Percentiles rank a stretch among this genome's conserved stretches.
Conservation (phyloP, 2,888 invertebrate genomes). For the Acanthacorydalis orientalis region DNA sequence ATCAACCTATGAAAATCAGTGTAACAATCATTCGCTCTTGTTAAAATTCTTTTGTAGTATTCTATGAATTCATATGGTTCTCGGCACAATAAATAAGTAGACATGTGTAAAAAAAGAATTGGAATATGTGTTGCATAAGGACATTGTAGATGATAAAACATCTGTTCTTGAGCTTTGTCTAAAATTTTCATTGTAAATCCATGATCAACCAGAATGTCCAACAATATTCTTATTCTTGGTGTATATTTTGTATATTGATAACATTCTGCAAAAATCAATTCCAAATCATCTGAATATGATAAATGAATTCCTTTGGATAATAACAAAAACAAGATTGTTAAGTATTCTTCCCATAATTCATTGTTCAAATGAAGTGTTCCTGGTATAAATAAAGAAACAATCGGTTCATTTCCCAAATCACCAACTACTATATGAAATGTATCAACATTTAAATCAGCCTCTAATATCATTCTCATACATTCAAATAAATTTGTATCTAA, state of each 20-base stretch:
- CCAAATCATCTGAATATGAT: neutral
- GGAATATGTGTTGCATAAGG: neutral
- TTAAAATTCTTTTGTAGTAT: too few species aligned
- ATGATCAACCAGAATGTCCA: constrained; percentile 1
- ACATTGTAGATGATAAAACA: neutral
- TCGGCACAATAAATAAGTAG: too few species aligned
- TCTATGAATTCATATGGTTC: too few species aligned
- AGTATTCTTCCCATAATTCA: constrained; percentile 1
- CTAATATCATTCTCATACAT: neutral
- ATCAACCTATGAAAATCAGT: neutral
- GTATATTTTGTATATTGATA: neutral
- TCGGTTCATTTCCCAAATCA: neutral
- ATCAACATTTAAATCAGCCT: neutral
- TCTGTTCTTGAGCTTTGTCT: too few species aligned
- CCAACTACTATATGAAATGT: neutral
- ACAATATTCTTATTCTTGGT: neutral
- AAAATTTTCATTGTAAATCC: neutral
- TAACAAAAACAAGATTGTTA: neutral
- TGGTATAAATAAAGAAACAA: neutral
- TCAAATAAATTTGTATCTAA: neutral
- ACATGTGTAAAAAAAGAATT: too few species aligned
- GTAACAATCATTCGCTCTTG: neutral
- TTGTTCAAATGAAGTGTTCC: neutral
- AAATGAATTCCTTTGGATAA: constrained; percentile 1
- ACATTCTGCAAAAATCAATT: neutral